Base-by-base conservation (phyloP, 2,113 vertebrate species). In the Paracanthobrama guichenoti region DNA sequence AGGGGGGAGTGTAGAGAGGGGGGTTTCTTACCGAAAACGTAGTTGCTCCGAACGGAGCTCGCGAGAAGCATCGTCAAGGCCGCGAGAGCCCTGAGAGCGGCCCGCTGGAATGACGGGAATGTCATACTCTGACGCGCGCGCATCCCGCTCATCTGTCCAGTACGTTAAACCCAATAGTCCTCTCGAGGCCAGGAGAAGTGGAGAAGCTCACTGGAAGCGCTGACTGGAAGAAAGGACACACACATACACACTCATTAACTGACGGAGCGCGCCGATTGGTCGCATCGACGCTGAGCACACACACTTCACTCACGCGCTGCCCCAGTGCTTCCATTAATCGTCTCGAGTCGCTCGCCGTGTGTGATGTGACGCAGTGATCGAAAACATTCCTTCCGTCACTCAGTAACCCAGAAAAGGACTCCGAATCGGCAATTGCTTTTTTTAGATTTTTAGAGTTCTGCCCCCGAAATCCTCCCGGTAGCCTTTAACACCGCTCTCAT, bases 251-350 rank as follows among this genome's bases (percentile, higher is more conserved):
- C 74, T 85, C 87, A 83, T 88, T 80, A 85, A 35, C 86, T 55
- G 87, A 85, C 85, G 88, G 89, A 92, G 85, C 80, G 76, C 50
- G 83, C 72, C 57, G 55, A 83, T 83, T 71, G 46, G 83, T 83
- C 28, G 53, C 46, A 46, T 53, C 73, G 73, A 73, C 83, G 88
- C 85, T 83, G 85, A 57, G 55, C 87, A 87, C 89, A 87, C 87
- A 91, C 89, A 78, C 86, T 87, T 71, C 87, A 84, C 72, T 88
- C 86, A 87, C 73, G 83, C 87, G 73, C 42, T 87, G 90, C 90
- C 89, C 90, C 82, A 86, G 88, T 92, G 91, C 86, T 86, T 81
- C 86, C 89, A 94, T 93, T 85, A 91, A 94, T 94, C 90, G 82
- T 86, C 89, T 87, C 88, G 86, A 92, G 92, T 91, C 90, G 88